Percentiles rank a stretch among this genome's conserved stretches.
phyloP scores from a whole-genome alignment of 2,888 invertebrate genomes.

The Sicus ferrugineus region DNA sequence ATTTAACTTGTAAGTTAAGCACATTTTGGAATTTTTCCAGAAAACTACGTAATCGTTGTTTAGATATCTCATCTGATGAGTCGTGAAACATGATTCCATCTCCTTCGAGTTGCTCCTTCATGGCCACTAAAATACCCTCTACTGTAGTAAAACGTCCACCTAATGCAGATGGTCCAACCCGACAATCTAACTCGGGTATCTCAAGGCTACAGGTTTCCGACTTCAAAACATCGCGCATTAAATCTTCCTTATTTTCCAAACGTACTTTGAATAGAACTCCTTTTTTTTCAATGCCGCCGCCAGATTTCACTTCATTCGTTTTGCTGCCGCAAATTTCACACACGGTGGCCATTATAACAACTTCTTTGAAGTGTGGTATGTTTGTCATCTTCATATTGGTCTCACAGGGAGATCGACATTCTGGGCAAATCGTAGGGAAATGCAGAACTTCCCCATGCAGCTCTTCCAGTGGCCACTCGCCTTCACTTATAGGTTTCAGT shows the following conservation, averaged over 20 bases:
- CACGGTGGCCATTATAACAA: slow-evolving; percentile 94
- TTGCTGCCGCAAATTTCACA: slow-evolving; percentile 91
- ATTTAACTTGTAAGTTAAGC: slow-evolving; percentile 68
- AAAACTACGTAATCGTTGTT: slow-evolving; percentile 71
- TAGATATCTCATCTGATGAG: slow-evolving; percentile 70
- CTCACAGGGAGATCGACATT: slow-evolving; percentile 81
- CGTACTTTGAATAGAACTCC: slow-evolving; percentile 81
- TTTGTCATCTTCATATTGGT: slow-evolving; percentile 95
- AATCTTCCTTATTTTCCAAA: slow-evolving; percentile 76
- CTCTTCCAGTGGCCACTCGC: slow-evolving; percentile 71
- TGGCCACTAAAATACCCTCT: slow-evolving; percentile 84
- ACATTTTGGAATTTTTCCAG: slow-evolving; percentile 73
- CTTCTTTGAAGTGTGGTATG: slow-evolving; percentile 97
- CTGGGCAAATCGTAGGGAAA: slow-evolving; percentile 86
- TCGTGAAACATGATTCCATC: slow-evolving; percentile 77
- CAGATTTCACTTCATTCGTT: slow-evolving; percentile 96
- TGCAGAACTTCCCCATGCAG: slow-evolving; percentile 80
- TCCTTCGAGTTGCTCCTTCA: slow-evolving; percentile 77
- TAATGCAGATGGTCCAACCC: slow-evolving; percentile 83
- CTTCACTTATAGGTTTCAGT: slow-evolving; percentile 70
- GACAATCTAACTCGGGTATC: slow-evolving; percentile 89
- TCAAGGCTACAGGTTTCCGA: slow-evolving; percentile 81
- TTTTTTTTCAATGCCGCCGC: slow-evolving; percentile 83
- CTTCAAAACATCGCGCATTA: slow-evolving; percentile 93
- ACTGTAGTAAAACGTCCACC: slow-evolving; percentile 95